A percentile compares a stretch with the other conserved stretches of the same genome.
Evolutionary conservation across 2,797 vertebrate genomes (phyloP).

Genomic region (Centropyge bicolor): DNA sequence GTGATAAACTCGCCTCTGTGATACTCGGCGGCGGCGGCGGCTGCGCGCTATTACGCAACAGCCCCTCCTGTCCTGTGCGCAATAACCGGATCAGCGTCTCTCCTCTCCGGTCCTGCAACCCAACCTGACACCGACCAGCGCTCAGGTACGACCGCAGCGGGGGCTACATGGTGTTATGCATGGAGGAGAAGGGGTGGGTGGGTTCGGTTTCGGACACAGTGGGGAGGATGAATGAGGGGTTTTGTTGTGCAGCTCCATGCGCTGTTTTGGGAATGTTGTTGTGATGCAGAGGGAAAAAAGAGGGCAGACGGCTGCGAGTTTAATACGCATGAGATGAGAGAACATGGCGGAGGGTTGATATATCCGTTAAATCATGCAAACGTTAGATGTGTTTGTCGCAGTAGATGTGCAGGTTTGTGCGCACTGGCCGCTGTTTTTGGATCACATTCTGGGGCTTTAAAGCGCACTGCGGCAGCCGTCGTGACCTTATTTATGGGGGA

Average conservation of each 20-base stretch:
- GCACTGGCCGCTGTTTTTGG: not conserved
- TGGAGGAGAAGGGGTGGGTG: too few relatives aligned
- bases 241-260: not conserved
- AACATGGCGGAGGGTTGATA: constrained; percentile 72
- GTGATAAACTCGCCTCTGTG: constrained; percentile 23
- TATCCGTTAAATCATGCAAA: constrained; percentile 45
- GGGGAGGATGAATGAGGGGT: not conserved
- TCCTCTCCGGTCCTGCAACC: constrained; percentile 66
- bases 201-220: not conserved
- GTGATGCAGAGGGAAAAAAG: constrained; percentile 45
- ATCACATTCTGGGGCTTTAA: not conserved
- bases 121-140: constrained; percentile 59
- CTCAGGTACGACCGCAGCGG: constrained; percentile 74
- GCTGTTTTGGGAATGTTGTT: constrained; percentile 19
- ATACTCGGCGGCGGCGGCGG: constrained; percentile 53
- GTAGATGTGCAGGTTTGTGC: not conserved
- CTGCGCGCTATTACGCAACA: constrained; percentile 76
- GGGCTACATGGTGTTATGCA: not conserved
- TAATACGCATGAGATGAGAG: constrained; percentile 62
- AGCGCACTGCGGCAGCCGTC: constrained; percentile 71
- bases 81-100: constrained; percentile 72
- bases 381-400: constrained; percentile 15
- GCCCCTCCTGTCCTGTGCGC: constrained; percentile 64
- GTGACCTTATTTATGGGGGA: constrained; percentile 38
- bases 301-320: constrained; percentile 40